Conservation (phyloP, 2,888 invertebrate genomes). For the Pandemis heparana region DNA sequence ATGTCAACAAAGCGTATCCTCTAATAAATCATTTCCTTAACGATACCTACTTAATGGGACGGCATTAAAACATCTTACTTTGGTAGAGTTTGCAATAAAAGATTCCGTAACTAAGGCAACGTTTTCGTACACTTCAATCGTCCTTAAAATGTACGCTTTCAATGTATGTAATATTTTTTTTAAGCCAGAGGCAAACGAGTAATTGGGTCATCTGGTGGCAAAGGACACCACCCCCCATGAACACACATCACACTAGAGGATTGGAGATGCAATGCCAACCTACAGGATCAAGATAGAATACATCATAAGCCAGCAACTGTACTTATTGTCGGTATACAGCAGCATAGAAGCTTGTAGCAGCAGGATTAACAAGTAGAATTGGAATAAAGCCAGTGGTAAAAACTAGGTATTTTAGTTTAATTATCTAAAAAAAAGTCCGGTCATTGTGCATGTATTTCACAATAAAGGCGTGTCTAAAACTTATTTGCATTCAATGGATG, state of each 20-base stretch:
- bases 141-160: background rate
- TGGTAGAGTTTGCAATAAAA: conserved; percentile 2
- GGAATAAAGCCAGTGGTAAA: too few species aligned
- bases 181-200: too few species aligned
- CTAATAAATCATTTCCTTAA: background rate
- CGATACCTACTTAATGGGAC: background rate
- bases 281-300: too few species aligned
- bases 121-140: background rate
- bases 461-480: background rate
- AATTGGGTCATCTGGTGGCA: too few species aligned
- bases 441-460: background rate
- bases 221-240: too few species aligned
- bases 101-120: background rate
- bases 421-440: background rate
- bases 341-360: too few species aligned
- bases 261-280: too few species aligned
- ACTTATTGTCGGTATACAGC: too few species aligned
- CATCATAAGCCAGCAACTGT: too few species aligned
- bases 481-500: background rate
- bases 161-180: too few species aligned
- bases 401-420: background rate
- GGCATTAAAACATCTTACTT: background rate
- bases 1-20: background rate
- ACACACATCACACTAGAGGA: too few species aligned
- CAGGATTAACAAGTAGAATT: too few species aligned